Percentiles rank a stretch among this genome's conserved stretches.
Conservation (phyloP, 2,888 invertebrate species). For the Lysandra coridon region DNA sequence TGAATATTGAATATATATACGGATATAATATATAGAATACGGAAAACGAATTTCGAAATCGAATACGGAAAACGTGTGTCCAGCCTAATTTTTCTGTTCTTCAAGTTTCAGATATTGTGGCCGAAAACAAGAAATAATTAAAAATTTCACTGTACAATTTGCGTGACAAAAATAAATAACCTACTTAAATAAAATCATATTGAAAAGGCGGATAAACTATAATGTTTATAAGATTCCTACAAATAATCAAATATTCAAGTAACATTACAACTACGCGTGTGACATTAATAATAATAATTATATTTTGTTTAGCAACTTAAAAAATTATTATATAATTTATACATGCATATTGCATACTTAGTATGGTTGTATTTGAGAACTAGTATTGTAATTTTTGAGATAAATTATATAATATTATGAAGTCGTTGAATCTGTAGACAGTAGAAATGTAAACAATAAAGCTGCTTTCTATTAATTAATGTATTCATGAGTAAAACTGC, state of each 20-base stretch:
- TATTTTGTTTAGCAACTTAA: background rate
- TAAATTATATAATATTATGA: no score
- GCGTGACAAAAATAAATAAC: background rate
- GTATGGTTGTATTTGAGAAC: background rate
- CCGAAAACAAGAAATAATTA: background rate
- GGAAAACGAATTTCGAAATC: no score
- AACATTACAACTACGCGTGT: background rate
- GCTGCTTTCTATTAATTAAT: no score
- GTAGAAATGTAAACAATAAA: no score
- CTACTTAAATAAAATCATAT: constrained; percentile 4
- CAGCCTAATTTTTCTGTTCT: background rate
- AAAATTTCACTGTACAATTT: background rate
- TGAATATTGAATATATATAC: no score
- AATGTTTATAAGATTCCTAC: constrained; percentile 20
- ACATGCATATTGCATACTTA: background rate
- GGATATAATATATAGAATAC: no score
- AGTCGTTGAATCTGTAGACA: no score
- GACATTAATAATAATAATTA: background rate
- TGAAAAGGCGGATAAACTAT: constrained; percentile 20
- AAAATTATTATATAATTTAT: background rate
- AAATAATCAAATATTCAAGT: constrained; percentile 12
- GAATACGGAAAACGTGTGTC: no score
- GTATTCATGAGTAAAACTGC: background rate
- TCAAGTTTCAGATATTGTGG: background rate
- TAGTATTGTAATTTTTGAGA: background rate